Percentiles rank a stretch among this genome's conserved stretches.
phyloP scores from a whole-genome alignment of 2,797 vertebrate species.

The Sphenopsis melanotis region DNA sequence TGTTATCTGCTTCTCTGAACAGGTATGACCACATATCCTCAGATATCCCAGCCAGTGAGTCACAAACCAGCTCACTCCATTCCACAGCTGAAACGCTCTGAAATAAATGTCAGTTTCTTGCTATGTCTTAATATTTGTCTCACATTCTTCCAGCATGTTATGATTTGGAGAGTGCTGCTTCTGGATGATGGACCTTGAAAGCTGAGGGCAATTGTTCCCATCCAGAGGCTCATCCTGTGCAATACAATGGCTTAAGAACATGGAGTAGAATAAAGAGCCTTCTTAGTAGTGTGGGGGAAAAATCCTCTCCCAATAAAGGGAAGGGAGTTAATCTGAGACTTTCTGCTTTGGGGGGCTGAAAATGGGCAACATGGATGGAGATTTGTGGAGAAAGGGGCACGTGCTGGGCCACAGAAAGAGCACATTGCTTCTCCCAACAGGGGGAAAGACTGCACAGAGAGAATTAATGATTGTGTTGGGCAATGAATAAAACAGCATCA shows the following conservation, averaged over 20 bases:
- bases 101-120: background rate
- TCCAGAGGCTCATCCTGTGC: background rate
- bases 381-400: conserved; percentile 56
- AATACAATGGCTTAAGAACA: background rate
- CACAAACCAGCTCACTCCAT: conserved; percentile 1
- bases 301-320: background rate
- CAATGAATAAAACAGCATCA: conserved; percentile 61
- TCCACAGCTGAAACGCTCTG: background rate
- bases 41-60: background rate
- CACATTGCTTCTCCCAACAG: conserved; percentile 3
- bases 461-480: conserved; percentile 54
- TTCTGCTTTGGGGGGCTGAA: conserved; percentile 47
- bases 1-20: background rate
- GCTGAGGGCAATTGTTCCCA: background rate
- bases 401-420: conserved; percentile 49
- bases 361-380: conserved; percentile 41
- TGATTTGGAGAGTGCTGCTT: background rate
- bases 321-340: conserved; percentile 21
- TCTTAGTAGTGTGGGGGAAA: background rate
- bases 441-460: conserved; percentile 6
- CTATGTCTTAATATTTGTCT: background rate
- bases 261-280: background rate
- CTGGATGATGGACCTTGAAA: background rate
- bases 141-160: background rate
- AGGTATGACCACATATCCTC: background rate